Evolutionary conservation across 2,888 invertebrate genomes (phyloP).

Genomic region (Harpalus rubripes): DNA sequence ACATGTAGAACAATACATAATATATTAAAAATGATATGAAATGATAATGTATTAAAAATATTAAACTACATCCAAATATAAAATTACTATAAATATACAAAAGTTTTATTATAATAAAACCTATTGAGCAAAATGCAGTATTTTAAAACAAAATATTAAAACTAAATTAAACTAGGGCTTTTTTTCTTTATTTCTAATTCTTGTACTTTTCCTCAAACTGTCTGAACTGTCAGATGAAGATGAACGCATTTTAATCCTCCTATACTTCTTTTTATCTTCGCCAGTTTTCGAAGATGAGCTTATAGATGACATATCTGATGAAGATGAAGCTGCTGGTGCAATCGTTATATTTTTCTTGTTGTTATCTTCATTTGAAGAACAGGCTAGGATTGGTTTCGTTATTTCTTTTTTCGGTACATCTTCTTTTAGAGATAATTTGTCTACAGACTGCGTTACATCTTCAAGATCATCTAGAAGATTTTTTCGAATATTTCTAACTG

Average conservation of each 20-base stretch:
- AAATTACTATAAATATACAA: not conserved
- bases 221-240: conserved; percentile 27
- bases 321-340: not conserved
- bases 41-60: not conserved
- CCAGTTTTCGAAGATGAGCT: not conserved
- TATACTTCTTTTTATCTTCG: conserved; percentile 40
- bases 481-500: conserved; percentile 25
- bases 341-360: conserved; percentile 43
- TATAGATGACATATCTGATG: not conserved
- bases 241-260: conserved; percentile 1
- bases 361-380: not conserved
- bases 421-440: conserved; percentile 31
- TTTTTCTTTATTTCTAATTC: conserved; percentile 13
- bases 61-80: not conserved
- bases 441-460: conserved; percentile 47
- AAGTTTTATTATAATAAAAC: not conserved
- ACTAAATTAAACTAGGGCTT: not conserved
- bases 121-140: conserved; percentile 4
- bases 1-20: too few species aligned
- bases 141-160: not conserved
- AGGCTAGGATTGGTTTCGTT: not conserved
- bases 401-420: not conserved
- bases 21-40: too few species aligned
- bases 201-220: conserved; percentile 1
- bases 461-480: conserved; percentile 50